Evolutionary conservation across 2,113 vertebrate genomes (phyloP).

Genomic region (Struthio camelus): DNA sequence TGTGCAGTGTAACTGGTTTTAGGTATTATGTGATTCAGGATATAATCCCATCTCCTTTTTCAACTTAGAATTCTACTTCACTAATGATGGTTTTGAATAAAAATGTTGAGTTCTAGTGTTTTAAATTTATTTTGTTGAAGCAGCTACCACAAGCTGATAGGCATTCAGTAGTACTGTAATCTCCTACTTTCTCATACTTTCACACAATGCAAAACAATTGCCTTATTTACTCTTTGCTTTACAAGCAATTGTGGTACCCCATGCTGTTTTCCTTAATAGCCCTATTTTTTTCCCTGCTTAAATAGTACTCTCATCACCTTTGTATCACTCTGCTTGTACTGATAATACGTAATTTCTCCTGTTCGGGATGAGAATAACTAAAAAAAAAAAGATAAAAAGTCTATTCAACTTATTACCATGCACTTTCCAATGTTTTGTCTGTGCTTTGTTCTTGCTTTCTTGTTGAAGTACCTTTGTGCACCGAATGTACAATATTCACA

Average conservation of each 20-base stretch:
- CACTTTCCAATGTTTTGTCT: not conserved
- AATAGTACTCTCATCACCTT: not conserved
- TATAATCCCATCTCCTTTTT: not conserved
- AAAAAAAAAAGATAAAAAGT: not conserved
- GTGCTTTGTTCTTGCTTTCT: not conserved
- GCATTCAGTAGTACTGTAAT: not conserved
- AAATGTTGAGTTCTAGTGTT: fast-evolving
- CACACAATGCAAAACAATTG: not conserved
- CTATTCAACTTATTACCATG: not conserved
- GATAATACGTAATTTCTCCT: not conserved
- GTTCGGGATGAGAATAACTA: not conserved
- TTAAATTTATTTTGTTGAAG: not conserved
- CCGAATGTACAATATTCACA: not conserved
- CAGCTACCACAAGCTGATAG: not conserved
- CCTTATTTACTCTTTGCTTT: not conserved
- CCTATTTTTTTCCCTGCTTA: not conserved
- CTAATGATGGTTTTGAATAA: not conserved
- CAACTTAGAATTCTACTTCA: not conserved
- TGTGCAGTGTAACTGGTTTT: fast-evolving
- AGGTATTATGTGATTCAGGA: not conserved
- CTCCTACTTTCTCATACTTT: not conserved
- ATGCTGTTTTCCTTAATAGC: not conserved
- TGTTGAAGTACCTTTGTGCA: not conserved
- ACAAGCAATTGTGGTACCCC: not conserved
- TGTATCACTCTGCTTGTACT: not conserved